Base-by-base conservation (phyloP, 2,888 invertebrate genomes). In the Slavum lentiscoides region DNA sequence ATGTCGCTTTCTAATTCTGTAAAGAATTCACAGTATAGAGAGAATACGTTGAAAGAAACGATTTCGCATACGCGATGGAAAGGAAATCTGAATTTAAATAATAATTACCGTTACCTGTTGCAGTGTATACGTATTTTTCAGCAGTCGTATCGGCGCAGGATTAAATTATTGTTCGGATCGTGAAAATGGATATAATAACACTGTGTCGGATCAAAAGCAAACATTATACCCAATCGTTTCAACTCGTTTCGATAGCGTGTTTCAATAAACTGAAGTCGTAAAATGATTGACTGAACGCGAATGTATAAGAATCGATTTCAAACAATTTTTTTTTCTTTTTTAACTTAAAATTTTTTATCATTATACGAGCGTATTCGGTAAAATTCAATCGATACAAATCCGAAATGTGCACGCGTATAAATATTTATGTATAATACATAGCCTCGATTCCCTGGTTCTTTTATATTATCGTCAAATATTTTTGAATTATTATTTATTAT, bases 1-100 rank as follows among this genome's bases (percentile, higher is more conserved):
- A 66, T 21, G 21, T 74, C 39, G 66, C 19, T 74, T 66, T 66
- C 53, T 62, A 53, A 49, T 62, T 53, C 21, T 23, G 37, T 11
- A 37, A 53, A 74, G n/a, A n/a, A n/a, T n/a, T n/a, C n/a, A 64
- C 39, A n/a, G 66, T 58, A 21, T 67, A 21, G 23, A 4, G 55
- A 75, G 53, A 75, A 67, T 17, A 66, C 15, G 19, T 55, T n/a
- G 39, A 1, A 19, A 39, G 8, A 58, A n/a, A 17, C n/a, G 30
- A 67, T 4, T 21, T 30, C 19, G 30, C 4, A 30, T n/a, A 13
- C 53, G 53, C 6, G 11, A 17, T 30, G 0, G 17, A 19, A 8
- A 43, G 2, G 17, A 23, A 59, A 43, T 58, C 1, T 4, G 17
- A 19, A 55, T 37, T 7, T n/a, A n/a, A 70, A 30, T 30, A 30